These are phyloP conservation scores for Tetanocera ferruginea DNA, from an alignment of 2,888 invertebrate genomes.

Conservation along the genomic window DNA sequence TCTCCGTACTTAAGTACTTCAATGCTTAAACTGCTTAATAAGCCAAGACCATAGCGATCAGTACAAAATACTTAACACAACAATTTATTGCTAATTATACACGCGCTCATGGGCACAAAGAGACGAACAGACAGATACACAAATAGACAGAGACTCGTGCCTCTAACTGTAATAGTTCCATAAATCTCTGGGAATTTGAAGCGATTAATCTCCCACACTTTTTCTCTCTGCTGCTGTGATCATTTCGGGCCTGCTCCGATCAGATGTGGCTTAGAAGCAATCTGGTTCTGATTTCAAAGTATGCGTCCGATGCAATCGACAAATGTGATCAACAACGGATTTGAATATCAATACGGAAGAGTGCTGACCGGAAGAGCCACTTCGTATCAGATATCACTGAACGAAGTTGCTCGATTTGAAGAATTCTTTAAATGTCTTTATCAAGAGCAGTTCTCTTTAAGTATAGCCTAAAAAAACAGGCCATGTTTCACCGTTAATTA, in stretches of 20 bases:
- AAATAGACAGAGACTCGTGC: not conserved
- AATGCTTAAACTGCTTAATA: constrained; percentile 21
- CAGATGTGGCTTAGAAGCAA: not conserved
- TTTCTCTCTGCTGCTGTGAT: not conserved
- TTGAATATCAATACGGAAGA: not conserved
- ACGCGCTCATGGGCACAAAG: constrained; percentile 36
- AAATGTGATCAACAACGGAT: not conserved
- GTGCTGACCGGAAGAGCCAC: not conserved
- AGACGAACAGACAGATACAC: not conserved
- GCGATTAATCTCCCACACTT: constrained; percentile 48
- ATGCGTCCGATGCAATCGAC: not conserved
- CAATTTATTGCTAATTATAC: constrained; percentile 62
- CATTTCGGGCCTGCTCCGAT: not conserved
- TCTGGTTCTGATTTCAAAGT: not conserved
- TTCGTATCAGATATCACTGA: no score
- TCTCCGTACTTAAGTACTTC: constrained; percentile 28
- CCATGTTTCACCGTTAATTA: no score
- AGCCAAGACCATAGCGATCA: constrained; percentile 5
- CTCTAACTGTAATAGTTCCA: not conserved
- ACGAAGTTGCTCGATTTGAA: no score
- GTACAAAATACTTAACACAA: constrained; percentile 23
- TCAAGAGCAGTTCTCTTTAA: no score
- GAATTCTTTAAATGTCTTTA: no score
- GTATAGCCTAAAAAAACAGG: no score
- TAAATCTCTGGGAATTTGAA: not conserved